A percentile compares a stretch with the other conserved stretches of the same genome.
These are phyloP conservation scores for Apodemia duryi DNA, from an alignment of 2,888 invertebrate species.

Conservation along the genomic window DNA sequence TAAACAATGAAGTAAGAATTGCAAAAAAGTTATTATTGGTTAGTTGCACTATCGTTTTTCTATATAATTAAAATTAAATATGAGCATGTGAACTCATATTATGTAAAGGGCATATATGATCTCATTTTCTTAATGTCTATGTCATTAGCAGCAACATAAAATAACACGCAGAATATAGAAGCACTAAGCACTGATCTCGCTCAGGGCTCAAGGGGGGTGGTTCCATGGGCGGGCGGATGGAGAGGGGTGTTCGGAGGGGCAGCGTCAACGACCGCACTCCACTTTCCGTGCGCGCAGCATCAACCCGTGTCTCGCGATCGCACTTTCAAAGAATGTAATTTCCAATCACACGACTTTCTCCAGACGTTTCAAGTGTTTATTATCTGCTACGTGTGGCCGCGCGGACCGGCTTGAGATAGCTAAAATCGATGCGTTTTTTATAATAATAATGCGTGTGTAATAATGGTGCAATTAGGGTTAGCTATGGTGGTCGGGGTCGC, in stretches of 20 bases:
- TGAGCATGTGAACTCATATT: not conserved
- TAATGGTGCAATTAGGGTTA: constrained; percentile 67
- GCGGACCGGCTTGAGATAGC: not conserved
- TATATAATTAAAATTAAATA: too few species aligned
- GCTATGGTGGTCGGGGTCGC: constrained; percentile 77
- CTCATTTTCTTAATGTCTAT: too few species aligned
- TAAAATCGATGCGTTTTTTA: constrained; percentile 15
- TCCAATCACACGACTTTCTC: constrained; percentile 34
- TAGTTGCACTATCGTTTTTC: too few species aligned
- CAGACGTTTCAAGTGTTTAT: constrained; percentile 28
- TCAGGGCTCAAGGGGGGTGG: constrained; percentile 40
- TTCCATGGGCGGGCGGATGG: constrained; percentile 68
- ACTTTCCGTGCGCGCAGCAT: constrained; percentile 57
- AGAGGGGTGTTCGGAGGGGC: constrained; percentile 53
- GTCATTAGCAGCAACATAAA: not conserved
- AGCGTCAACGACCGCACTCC: constrained; percentile 75
- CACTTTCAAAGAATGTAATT: not conserved
- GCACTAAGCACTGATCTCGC: constrained; percentile 1
- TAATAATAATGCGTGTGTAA: constrained; percentile 25
- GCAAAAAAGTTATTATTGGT: too few species aligned
- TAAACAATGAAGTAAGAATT: too few species aligned
- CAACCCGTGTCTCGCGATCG: constrained; percentile 37
- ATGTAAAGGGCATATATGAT: not conserved
- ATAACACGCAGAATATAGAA: not conserved
- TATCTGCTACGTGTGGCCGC: constrained; percentile 16